These are phyloP conservation scores for Boulengeromyrus knoepffleri DNA, from an alignment of 2,113 vertebrate species.

Conservation along the genomic window DNA sequence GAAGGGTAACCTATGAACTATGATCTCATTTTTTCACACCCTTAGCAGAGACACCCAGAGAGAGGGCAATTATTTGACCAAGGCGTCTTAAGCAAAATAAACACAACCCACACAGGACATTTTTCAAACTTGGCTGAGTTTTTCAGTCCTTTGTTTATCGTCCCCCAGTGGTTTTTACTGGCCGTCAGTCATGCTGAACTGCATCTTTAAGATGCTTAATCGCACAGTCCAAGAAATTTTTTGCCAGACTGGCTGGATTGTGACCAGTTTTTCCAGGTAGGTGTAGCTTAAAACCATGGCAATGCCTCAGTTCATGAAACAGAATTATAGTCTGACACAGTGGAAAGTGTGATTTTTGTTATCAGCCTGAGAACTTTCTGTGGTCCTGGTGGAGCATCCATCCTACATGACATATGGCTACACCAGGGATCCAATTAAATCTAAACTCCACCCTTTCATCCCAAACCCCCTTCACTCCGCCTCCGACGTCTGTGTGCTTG, in stretches of 20 bases:
- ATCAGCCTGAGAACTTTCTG: background rate
- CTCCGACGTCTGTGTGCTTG: background rate
- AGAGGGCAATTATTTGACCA: conserved; percentile 3
- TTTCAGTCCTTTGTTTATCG: background rate
- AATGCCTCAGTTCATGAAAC: background rate
- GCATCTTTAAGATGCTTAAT: background rate
- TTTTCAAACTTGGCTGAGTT: background rate
- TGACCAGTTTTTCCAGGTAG: background rate
- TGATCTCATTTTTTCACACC: conserved; percentile 2
- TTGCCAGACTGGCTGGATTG: background rate
- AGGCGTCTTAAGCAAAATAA: background rate
- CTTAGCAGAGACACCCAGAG: background rate
- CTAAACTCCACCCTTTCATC: background rate
- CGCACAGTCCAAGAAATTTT: background rate
- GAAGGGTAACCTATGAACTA: background rate
- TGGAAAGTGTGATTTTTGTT: background rate
- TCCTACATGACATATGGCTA: background rate
- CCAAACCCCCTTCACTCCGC: background rate
- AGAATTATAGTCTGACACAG: background rate
- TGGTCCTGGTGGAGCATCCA: background rate
- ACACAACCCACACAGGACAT: background rate
- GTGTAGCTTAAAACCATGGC: background rate
- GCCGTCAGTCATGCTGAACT: background rate
- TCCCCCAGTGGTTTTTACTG: background rate
- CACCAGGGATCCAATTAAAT: conserved; percentile 1